Evolutionary conservation across 1,140 invertebrate genomes (phyloP), one percentile per base, ranked within the genome.

Genomic region (Caenorhabditis tropicalis): DNA sequence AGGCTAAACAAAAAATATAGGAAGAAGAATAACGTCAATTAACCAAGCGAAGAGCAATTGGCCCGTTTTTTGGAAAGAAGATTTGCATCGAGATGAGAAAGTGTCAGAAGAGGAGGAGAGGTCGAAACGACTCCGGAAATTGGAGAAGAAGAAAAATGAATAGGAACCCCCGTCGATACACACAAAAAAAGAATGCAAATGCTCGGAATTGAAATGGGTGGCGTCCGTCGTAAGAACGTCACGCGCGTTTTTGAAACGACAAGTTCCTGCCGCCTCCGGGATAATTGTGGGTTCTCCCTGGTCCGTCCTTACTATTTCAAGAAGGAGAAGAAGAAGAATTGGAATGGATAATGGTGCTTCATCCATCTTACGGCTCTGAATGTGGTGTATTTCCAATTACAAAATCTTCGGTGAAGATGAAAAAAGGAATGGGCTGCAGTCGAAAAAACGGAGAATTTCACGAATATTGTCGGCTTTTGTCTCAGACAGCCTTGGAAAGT

Each of bases 281-380:
- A 74, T 74, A 74, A 74, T 74, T 74, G 65, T 74, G 33, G 65
- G 65, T 74, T 74, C 36, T 31, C 27, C 36, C n/a, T n/a, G n/a
- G 36, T 74, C 36, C 43, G 43, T 74, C 65, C 36, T 33, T 24
- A 24, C 65, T 43, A 74, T 74, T 74, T 74, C 1, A 29, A 29
- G 43, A 43, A 24, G 12, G 33, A 43, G 24, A 43, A 43, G 33
- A 27, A 19, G 19, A 21, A 19, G 10, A n/a, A 4, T n/a, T 19
- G 31, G 19, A 2, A 36, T 19, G 27, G 36, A 65, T 19, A 24
- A 36, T n/a, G 58, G 29, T 65, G 27, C 21, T 65, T 65, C 15
- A 16, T 43, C 36, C 24, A 24, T 27, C 15, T 56, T 10, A 27
- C 5, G 5, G 15, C 53, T 19, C 10, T 27, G 5, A 21, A 51